A percentile compares a stretch with the other conserved stretches of the same genome.
Evolutionary conservation across 2,797 vertebrate species (phyloP).

Genomic region (Acanthurus tractus): DNA sequence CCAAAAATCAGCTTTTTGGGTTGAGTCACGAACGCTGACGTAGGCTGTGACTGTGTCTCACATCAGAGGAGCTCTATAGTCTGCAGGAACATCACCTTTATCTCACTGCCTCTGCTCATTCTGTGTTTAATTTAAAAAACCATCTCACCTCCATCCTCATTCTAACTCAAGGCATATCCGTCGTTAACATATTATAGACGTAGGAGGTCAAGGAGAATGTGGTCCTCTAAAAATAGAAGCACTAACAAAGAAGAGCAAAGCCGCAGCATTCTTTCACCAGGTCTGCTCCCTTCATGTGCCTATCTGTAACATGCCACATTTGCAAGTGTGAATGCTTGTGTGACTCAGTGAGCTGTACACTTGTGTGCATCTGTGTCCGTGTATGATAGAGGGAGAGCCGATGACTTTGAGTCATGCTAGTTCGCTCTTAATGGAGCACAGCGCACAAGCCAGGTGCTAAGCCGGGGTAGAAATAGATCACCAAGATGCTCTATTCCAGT

Average conservation of each 20-base stretch:
- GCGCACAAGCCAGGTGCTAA: slow-evolving; percentile 57
- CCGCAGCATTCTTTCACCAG: slow-evolving; percentile 54
- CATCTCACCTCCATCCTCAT: slow-evolving; percentile 13
- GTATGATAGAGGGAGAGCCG: slow-evolving; percentile 5
- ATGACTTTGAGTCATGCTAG: slow-evolving; percentile 62
- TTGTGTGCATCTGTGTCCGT: slow-evolving; percentile 28
- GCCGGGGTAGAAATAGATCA: slow-evolving; percentile 54
- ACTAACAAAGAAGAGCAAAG: slow-evolving; percentile 52
- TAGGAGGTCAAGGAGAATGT: slow-evolving; percentile 60
- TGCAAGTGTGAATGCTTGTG: slow-evolving; percentile 56
- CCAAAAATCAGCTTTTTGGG: slow-evolving; percentile 17
- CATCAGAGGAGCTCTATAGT: slow-evolving; percentile 43
- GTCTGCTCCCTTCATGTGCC: slow-evolving; percentile 58
- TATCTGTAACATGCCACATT: slow-evolving; percentile 46
- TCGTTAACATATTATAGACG: slow-evolving; percentile 22
- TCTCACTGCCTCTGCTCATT: slow-evolving; percentile 1
- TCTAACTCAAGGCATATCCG: slow-evolving; percentile 19
- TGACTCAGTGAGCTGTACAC: slow-evolving; percentile 51
- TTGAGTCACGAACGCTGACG: slow-evolving; percentile 55
- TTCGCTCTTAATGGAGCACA: slow-evolving; percentile 49
- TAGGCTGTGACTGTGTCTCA: slow-evolving; percentile 22
- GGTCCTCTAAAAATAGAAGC: slow-evolving; percentile 65
- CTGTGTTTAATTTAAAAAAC: slow-evolving; percentile 10
- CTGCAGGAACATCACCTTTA: slow-evolving; percentile 23
- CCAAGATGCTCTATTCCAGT: slow-evolving; percentile 54